phyloP scores from a whole-genome alignment of 2,888 invertebrate genomes.

The Eristalinus sepulchralis region DNA sequence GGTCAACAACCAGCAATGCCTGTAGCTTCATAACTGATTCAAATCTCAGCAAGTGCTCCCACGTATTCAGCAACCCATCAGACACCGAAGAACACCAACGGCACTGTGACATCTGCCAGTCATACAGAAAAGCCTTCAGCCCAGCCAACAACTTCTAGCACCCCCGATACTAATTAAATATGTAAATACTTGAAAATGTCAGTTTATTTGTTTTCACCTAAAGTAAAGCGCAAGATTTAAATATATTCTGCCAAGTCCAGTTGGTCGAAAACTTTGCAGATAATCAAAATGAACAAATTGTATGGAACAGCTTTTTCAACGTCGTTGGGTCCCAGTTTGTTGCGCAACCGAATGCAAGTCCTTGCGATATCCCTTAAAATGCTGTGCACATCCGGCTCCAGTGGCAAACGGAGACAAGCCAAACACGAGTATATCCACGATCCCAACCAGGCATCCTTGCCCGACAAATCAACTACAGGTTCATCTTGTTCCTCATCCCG shows the following conservation, averaged over 20 bases:
- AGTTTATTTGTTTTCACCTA: slow-evolving; percentile 24
- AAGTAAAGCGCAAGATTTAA: slow-evolving; percentile 61
- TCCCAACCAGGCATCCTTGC: slow-evolving; percentile 77
- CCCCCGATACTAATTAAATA: not conserved
- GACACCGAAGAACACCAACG: slow-evolving; percentile 73
- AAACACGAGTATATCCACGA: slow-evolving; percentile 79
- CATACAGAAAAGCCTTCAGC: slow-evolving; percentile 75
- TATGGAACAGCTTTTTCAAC: slow-evolving; percentile 76
- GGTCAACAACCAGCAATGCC: slow-evolving; percentile 73
- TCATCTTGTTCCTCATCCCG: slow-evolving; percentile 48
- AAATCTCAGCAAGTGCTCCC: slow-evolving; percentile 37
- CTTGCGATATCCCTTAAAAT: slow-evolving; percentile 78
- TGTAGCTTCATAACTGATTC: slow-evolving; percentile 45
- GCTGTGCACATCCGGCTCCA: slow-evolving; percentile 79
- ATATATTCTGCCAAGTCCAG: slow-evolving; percentile 78
- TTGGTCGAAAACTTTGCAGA: slow-evolving; percentile 78
- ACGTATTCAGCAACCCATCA: slow-evolving; percentile 42
- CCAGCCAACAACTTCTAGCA: slow-evolving; percentile 5
- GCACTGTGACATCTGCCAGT: slow-evolving; percentile 75
- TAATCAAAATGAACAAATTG: slow-evolving; percentile 79
- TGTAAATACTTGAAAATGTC: slow-evolving; percentile 38
- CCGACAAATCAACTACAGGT: slow-evolving; percentile 72
- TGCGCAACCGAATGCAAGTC: slow-evolving; percentile 76
- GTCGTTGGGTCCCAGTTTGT: slow-evolving; percentile 74
- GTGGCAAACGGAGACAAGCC: slow-evolving; percentile 78